These are phyloP conservation scores for Drosophila suzukii DNA, from an alignment of 1,140 invertebrate species.

Conservation along the genomic window DNA sequence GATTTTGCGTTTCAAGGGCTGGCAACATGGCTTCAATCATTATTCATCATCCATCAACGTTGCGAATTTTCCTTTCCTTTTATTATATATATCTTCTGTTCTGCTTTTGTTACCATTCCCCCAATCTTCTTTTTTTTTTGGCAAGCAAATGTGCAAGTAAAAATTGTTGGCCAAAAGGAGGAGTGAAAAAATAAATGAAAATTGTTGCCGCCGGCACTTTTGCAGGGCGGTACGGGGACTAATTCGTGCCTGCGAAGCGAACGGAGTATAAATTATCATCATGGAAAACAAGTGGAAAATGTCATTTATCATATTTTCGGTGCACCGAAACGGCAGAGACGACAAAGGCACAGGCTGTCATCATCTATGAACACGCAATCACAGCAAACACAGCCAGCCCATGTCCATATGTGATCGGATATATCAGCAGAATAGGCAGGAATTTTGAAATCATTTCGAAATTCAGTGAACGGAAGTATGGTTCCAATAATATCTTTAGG, in stretches of 20 bases:
- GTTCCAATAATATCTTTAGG: slow-evolving; percentile 2
- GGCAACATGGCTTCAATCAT: slow-evolving; percentile 79
- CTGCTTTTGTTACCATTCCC: not conserved
- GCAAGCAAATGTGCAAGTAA: slow-evolving; percentile 75
- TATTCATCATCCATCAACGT: slow-evolving; percentile 83
- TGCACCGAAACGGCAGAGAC: slow-evolving; percentile 46
- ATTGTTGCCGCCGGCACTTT: slow-evolving; percentile 66
- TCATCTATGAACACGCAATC: slow-evolving; percentile 29
- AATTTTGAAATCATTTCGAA: not conserved
- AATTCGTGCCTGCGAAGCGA: slow-evolving; percentile 70
- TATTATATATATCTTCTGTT: slow-evolving; percentile 52
- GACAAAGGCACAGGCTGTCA: slow-evolving; percentile 39
- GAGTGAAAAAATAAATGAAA: slow-evolving; percentile 68
- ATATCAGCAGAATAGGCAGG: not conserved
- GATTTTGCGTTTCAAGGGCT: slow-evolving; percentile 24
- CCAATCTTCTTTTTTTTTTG: slow-evolving; percentile 60
- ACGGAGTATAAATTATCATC: slow-evolving; percentile 82
- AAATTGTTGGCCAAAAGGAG: slow-evolving; percentile 44
- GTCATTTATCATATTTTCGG: slow-evolving; percentile 82
- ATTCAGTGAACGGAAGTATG: not conserved
- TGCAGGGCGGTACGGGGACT: slow-evolving; percentile 42
- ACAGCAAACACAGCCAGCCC: slow-evolving; percentile 8
- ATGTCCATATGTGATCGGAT: slow-evolving; percentile 14
- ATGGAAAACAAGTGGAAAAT: slow-evolving; percentile 82
- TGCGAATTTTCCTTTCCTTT: slow-evolving; percentile 63